phyloP scores from a whole-genome alignment of 2,113 vertebrate species.

The Lasiurus borealis region DNA sequence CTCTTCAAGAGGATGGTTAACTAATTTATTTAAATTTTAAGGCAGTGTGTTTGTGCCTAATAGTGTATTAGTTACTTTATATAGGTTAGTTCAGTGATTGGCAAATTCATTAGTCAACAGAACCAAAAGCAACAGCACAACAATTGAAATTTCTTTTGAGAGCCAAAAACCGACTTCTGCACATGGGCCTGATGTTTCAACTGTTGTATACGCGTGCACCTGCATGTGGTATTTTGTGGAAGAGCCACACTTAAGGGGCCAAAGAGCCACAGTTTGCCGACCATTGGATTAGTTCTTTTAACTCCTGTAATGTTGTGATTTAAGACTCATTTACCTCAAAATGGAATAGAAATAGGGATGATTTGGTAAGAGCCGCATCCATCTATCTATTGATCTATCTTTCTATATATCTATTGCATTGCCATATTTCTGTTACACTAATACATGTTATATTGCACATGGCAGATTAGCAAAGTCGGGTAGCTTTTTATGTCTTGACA shows the following conservation, averaged over 20 bases:
- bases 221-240: too few species aligned
- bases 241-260: too few species aligned
- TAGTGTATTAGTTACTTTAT: neutral
- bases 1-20: neutral
- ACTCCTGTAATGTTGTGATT: neutral
- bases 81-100: neutral
- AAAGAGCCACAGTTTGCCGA: too few species aligned
- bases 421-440: neutral
- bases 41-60: neutral
- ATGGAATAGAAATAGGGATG: constrained; percentile 31
- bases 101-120: too few species aligned
- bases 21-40: constrained; percentile 24
- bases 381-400: neutral
- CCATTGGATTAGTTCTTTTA: neutral
- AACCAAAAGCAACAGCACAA: too few species aligned
- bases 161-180: too few species aligned
- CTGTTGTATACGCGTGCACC: too few species aligned
- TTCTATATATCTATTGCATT: neutral
- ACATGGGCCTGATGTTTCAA: too few species aligned
- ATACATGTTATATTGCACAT: neutral
- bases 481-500: neutral
- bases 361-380: neutral
- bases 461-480: neutral
- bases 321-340: neutral
- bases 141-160: too few species aligned